Evolutionary conservation across 2,888 invertebrate species (phyloP).

Genomic region (Eristalis tenax): DNA sequence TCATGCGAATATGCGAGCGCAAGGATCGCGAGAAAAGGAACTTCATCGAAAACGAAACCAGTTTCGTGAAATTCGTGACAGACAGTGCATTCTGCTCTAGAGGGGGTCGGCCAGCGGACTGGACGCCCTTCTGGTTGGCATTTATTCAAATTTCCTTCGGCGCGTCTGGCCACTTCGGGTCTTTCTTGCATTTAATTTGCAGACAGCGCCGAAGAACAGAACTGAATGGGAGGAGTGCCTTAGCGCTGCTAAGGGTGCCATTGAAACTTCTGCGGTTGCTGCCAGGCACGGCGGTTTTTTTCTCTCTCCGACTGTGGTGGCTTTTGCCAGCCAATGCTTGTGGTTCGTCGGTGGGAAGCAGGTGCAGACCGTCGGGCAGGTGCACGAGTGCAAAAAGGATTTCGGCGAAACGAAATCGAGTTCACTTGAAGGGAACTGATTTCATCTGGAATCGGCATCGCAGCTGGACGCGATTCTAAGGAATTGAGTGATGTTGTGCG

Average conservation of each 20-base stretch:
- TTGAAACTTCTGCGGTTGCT: not conserved
- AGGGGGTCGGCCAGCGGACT: not conserved
- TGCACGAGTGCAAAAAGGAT: not conserved
- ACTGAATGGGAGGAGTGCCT: not conserved
- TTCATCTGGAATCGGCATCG: not conserved
- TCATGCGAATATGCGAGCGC: constrained; percentile 54
- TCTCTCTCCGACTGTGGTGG: not conserved
- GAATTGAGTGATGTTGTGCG: not conserved
- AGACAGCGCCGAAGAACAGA: constrained; percentile 7
- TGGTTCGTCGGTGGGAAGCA: not conserved
- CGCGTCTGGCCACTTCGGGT: not conserved
- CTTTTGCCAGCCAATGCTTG: not conserved
- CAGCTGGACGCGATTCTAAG: not conserved
- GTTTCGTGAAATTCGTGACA: constrained; percentile 34
- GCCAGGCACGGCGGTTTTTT: not conserved
- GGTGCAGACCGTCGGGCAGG: not conserved
- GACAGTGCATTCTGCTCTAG: not conserved
- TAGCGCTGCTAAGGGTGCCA: constrained; percentile 10
- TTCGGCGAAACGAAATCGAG: not conserved
- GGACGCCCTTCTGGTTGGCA: constrained; percentile 13
- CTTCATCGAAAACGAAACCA: constrained; percentile 9
- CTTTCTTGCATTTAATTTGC: constrained; percentile 26
- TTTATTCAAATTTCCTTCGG: constrained; percentile 57
- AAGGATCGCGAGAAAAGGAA: constrained; percentile 19
- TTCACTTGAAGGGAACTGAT: not conserved